Conservation (phyloP, 2,113 vertebrate species). For the Hemibagrus wyckioides region DNA sequence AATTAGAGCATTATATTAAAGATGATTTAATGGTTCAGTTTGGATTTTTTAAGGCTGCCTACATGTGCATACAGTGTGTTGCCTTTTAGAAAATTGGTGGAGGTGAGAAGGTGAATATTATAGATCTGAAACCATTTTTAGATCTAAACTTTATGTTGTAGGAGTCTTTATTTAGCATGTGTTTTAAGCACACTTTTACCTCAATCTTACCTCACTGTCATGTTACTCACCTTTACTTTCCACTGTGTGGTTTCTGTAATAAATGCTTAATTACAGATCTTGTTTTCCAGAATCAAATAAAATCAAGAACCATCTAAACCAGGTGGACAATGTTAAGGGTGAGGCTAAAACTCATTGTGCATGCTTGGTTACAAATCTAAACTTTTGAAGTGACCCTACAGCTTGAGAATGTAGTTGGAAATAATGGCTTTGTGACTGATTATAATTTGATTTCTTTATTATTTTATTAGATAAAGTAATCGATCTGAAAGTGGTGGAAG, state of each 20-base stretch:
- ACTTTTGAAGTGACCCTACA: background rate
- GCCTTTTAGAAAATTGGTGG: background rate
- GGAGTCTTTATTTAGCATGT: background rate
- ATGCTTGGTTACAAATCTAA: background rate
- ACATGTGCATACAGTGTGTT: background rate
- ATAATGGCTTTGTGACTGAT: background rate
- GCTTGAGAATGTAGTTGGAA: background rate
- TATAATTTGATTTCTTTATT: background rate
- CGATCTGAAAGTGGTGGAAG: conserved; percentile 36
- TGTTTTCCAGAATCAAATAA: conserved; percentile 57
- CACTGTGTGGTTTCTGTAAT: conserved; percentile 16
- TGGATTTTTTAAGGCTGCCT: background rate
- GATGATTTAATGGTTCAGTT: background rate
- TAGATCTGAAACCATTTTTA: background rate
- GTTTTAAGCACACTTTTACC: background rate
- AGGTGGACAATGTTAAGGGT: conserved; percentile 62
- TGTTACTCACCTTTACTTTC: background rate
- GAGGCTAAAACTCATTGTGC: conserved; percentile 63
- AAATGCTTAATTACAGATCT: conserved; percentile 46
- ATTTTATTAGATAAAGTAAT: background rate
- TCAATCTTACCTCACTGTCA: background rate
- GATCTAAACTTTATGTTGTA: background rate
- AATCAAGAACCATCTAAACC: conserved; percentile 64
- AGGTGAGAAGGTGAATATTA: background rate
- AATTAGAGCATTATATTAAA: background rate